Evolutionary conservation across 2,888 invertebrate species (phyloP).

Genomic region (Esperia sulphurella): DNA sequence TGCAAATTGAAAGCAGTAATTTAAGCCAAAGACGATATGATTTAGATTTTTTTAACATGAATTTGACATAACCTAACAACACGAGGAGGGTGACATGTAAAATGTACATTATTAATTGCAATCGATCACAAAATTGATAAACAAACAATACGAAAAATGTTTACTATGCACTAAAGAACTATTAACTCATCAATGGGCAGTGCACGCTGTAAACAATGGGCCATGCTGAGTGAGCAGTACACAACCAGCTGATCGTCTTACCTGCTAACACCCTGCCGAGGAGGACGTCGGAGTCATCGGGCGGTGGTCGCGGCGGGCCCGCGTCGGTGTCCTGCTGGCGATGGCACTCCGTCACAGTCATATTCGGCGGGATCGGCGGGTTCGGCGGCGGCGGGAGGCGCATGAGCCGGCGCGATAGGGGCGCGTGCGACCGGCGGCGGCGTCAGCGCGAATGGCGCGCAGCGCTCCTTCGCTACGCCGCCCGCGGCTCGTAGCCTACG

Average conservation of each 20-base stretch:
- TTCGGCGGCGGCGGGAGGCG: conserved; percentile 47
- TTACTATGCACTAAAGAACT: neutral
- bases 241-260: conserved; percentile 55
- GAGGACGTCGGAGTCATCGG: conserved; percentile 61
- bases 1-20: neutral
- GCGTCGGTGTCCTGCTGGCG: conserved; percentile 39
- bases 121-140: neutral
- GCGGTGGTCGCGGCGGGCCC: conserved; percentile 33
- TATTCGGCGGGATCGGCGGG: conserved; percentile 26
- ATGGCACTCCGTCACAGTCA: conserved; percentile 73
- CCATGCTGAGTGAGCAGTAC: neutral
- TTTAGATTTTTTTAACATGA: too few species aligned
- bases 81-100: too few species aligned
- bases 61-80: too few species aligned
- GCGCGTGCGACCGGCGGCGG: conserved; percentile 76
- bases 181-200: conserved; percentile 15
- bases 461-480: conserved; percentile 53
- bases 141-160: conserved; percentile 3
- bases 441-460: conserved; percentile 72
- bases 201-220: conserved; percentile 28
- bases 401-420: conserved; percentile 60
- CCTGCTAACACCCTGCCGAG: conserved; percentile 73
- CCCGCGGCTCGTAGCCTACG: conserved; percentile 61
- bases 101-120: too few species aligned
- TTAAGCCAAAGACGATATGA: neutral